Evolutionary conservation across 2,888 invertebrate genomes (phyloP), one percentile per base, ranked within the genome.

Genomic region (Chymomyza caudatula): DNA sequence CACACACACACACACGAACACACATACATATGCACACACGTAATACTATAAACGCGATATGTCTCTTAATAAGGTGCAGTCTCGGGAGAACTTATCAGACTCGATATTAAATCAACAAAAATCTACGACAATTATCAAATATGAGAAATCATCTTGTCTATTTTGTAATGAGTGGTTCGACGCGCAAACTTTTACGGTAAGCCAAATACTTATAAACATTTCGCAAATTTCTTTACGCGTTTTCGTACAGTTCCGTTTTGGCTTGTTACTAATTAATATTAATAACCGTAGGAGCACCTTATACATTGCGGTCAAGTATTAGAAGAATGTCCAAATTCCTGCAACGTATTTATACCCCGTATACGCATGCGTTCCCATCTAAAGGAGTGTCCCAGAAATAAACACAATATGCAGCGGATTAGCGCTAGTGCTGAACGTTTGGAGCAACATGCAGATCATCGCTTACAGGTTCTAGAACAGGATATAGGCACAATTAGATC

Each of bases 301-400:
- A 92, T 93, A 65, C 92, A 93, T 74, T 95, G 95, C 71, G 94
- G 94, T 13, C 93, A 94, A 66, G 94, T 95, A 8, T 88, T 95
- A 76, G 94, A 94, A 84, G 93, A 94, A 83, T 95, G 95, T 62
- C 93, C 93, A 0, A 91, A 94, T 76, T 92, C 93, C 55, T 95
- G 95, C 76, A 94, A 94, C 0, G 93, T 93, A 2, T 95, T 94
- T 91, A 91, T 95, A 23, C 93, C 94, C 67, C 91, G 95, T 73
- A 92, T 92, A 63, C 92, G 93, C 71, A 92, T 92, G 87, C 91
- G 92, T 0, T 91, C 92, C 0, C 95, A 95, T 76, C 78, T 90
- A 43, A 90, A 89, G 63, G 91, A 91, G 67, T 92, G 91, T 65
- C 92, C 88, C 19, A 89, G 83, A 76, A 88, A 69, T 52, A 79